Evolutionary conservation across 2,113 vertebrate genomes (phyloP), one percentile per base, ranked within the genome.

Genomic region (Misgurnus anguillicaudatus): DNA sequence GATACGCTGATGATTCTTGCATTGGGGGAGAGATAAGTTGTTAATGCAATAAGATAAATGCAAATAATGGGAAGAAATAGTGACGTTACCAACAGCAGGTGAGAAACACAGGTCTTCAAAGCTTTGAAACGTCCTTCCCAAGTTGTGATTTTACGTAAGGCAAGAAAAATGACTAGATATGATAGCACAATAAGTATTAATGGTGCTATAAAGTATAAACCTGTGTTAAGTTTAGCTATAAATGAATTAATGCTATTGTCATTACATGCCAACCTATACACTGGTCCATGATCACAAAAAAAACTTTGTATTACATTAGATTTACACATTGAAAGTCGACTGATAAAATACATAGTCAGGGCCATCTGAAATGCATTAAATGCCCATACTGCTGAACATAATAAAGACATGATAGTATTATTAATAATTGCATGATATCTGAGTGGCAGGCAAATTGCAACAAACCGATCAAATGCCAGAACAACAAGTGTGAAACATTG

Each of bases 391-490:
- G 14, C 81, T 0, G 45, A 41, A 16, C 89, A 85, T 60, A 90
- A 17, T 21, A 70, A 61, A 4, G 81, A 11, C 90, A 91, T 92
- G 16, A 80, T 81, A 10, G 61, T 87, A 69, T 85, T 72, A 4
- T 82, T 90, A 21, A 90, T 66, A 13, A 81, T 86, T 16, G 79
- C 51, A 60, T 84, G 75, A 24, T 85, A 85, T 48, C 83, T 77
- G 68, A 92, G 81, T 4, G 92, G 91, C 53, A 81, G 88, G 36
- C 83, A 85, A 39, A 93, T 92, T 0, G 91, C 92, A 5, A 93
- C 39, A 10, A 92, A 81, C 48, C 91, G 86, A 85, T 93, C 91
- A 63, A 88, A 92, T 4, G 89, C 79, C 9, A 92, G 86, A 2
- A 86, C 72, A 51, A 62, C 57, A 61, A 81, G 72, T 80, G 45